phyloP scores from a whole-genome alignment of 1,140 invertebrate genomes.

The Drosophila triauraria region DNA sequence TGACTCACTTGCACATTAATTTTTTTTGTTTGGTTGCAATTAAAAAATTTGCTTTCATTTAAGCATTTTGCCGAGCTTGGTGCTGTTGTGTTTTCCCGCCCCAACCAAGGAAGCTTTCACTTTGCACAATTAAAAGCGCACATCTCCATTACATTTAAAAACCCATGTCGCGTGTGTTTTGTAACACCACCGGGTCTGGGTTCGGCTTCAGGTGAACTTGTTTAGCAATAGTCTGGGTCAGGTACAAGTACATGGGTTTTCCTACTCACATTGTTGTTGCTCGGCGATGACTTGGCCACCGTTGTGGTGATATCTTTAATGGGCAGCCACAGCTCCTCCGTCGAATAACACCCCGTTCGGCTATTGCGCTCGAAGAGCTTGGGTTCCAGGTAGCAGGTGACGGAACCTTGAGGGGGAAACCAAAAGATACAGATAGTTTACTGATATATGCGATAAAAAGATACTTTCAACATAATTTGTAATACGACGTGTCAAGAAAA shows the following conservation, averaged over 20 bases:
- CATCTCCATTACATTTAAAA: conserved; percentile 53
- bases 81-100: conserved; percentile 31
- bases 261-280: conserved; percentile 70
- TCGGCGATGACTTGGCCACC: conserved; percentile 61
- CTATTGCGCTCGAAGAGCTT: conserved; percentile 89
- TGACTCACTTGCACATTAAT: conserved; percentile 34
- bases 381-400: conserved; percentile 90
- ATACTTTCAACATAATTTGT: conserved; percentile 2
- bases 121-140: conserved; percentile 50
- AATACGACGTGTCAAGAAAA: neutral
- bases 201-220: conserved; percentile 33
- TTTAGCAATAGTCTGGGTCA: conserved; percentile 47
- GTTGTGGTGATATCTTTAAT: conserved; percentile 89
- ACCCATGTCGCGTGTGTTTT: conserved; percentile 44
- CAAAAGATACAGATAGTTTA: neutral
- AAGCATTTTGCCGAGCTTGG: conserved; percentile 8
- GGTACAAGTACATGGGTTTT: conserved; percentile 24
- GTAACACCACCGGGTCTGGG: conserved; percentile 27
- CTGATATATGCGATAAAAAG: neutral
- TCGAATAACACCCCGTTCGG: conserved; percentile 87
- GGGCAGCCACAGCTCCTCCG: conserved; percentile 91
- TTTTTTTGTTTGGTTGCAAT: conserved; percentile 24
- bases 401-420: conserved; percentile 86
- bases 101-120: conserved; percentile 49
- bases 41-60: conserved; percentile 49